Evolutionary conservation across 1,140 invertebrate species (phyloP).

Genomic region (Chrysoperla carnea): DNA sequence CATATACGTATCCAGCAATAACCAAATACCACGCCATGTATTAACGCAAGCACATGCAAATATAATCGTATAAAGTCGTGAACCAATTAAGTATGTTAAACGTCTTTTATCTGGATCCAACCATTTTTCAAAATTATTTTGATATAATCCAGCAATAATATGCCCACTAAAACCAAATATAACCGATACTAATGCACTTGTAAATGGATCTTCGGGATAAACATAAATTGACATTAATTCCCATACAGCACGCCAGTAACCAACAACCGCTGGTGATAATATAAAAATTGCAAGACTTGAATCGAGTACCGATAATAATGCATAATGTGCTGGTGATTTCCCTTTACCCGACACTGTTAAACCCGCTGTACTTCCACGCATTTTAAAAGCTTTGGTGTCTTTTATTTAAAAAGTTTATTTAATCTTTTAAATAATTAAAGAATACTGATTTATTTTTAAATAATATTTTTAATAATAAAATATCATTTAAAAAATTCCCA

Average conservation of each 20-base stretch:
- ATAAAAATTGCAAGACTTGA: slow-evolving; percentile 48
- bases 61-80: slow-evolving; percentile 52
- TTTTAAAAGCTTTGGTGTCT: slow-evolving; percentile 13
- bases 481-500: too few relatives aligned
- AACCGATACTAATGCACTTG: slow-evolving; percentile 45
- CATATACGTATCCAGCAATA: slow-evolving; percentile 50
- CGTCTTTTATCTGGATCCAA: slow-evolving; percentile 44
- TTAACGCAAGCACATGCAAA: slow-evolving; percentile 66
- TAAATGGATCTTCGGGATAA: slow-evolving; percentile 32
- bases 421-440: too few relatives aligned
- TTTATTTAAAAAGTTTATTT: too few relatives aligned
- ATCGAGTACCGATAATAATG: slow-evolving; percentile 47
- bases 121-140: slow-evolving; percentile 35
- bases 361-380: slow-evolving; percentile 38
- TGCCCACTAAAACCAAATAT: slow-evolving; percentile 46
- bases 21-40: slow-evolving; percentile 69
- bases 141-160: slow-evolving; percentile 44
- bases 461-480: too few relatives aligned
- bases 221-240: slow-evolving; percentile 55
- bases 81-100: slow-evolving; percentile 48
- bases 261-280: slow-evolving; percentile 59
- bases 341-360: slow-evolving; percentile 27
- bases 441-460: too few relatives aligned
- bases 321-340: slow-evolving; percentile 29
- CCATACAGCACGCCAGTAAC: slow-evolving; percentile 76